Evolutionary conservation across 2,888 invertebrate genomes (phyloP).

Genomic region (Tromatobia lineatoria): DNA sequence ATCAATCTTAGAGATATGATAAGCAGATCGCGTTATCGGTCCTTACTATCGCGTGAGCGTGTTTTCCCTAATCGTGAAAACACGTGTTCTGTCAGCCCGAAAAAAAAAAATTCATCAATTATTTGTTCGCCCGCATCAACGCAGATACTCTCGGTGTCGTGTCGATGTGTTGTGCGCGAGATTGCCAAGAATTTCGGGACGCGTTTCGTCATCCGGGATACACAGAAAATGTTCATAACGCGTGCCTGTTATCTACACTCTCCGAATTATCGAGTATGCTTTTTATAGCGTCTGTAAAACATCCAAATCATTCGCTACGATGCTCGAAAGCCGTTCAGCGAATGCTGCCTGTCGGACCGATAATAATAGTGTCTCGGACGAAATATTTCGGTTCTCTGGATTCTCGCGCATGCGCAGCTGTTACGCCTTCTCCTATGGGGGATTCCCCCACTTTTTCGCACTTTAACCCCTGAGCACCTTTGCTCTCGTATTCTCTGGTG

Average conservation of each 20-base stretch:
- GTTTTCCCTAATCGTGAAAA: not conserved
- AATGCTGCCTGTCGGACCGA: conserved; percentile 48
- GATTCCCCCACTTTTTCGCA: not conserved
- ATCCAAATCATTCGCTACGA: not conserved
- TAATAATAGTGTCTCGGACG: conserved; percentile 55
- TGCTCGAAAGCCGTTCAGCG: not conserved
- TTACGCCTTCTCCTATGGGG: not conserved
- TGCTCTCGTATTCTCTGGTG: not conserved
- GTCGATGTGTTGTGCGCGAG: not conserved
- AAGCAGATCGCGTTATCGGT: conserved; percentile 22
- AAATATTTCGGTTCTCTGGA: conserved; percentile 51
- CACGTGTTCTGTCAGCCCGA: not conserved
- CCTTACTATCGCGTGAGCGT: conserved; percentile 3
- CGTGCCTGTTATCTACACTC: conserved; percentile 26
- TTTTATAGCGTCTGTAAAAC: not conserved
- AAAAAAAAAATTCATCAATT: not conserved
- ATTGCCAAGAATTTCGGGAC: not conserved
- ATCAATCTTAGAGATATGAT: conserved; percentile 14
- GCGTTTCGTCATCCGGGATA: not conserved
- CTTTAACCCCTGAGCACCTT: conserved; percentile 1
- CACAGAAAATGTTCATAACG: not conserved
- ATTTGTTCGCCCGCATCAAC: not conserved
- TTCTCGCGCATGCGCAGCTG: conserved; percentile 35
- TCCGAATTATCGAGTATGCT: conserved; percentile 1
- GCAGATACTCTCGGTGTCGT: not conserved